Evolutionary conservation across 2,888 invertebrate species (phyloP), one percentile per base, ranked within the genome.

Genomic region (Epirrita christyi): DNA sequence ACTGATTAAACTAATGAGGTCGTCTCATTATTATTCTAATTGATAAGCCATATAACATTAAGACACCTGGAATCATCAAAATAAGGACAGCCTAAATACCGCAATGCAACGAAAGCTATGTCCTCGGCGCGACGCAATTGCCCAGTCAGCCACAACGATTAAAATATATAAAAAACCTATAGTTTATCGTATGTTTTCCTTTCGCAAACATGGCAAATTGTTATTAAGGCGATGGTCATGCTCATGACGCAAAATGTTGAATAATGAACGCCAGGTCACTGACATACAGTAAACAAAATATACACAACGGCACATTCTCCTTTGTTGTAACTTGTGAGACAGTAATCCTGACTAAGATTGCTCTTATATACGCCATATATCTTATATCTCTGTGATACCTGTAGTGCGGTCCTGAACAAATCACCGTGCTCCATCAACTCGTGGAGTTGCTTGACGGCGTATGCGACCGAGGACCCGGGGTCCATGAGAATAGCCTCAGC

Each of bases 401-500:
- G 89, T 71, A 78, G 61, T 40, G 93, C 94, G 11, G 93, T 93
- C 68, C 94, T 92, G 85, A 95, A 96, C 53, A 73, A 50, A 66
- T 94, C 93, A 51, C 95, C 94, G 66, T 93, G 92, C 49, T 93
- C 92, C 77, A 95, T 92, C 56, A 94, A 80, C 41, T 94, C 92
- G 66, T 94, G 90, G 37, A 96, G 92, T 59, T 93, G 92, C 48
- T 89, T 83, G 63, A 95, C 88, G 3, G 94, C 92, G 40, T 87
- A 86, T 10, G 93, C 86, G 9, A 95, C 93, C 0, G 94, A 93
- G 69, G 87, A 59, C 79, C 89, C 93, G 0, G 93, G 93, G 72
- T 96, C 95, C 70, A 93, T 86, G 46, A 96, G 81, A 13, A 96
- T 92, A 0, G 93, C 93, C 55, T 95, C 93, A 0, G 95, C 93